These are phyloP conservation scores for Hippocampus comes DNA, from an alignment of 2,113 vertebrate genomes.

Conservation along the genomic window DNA sequence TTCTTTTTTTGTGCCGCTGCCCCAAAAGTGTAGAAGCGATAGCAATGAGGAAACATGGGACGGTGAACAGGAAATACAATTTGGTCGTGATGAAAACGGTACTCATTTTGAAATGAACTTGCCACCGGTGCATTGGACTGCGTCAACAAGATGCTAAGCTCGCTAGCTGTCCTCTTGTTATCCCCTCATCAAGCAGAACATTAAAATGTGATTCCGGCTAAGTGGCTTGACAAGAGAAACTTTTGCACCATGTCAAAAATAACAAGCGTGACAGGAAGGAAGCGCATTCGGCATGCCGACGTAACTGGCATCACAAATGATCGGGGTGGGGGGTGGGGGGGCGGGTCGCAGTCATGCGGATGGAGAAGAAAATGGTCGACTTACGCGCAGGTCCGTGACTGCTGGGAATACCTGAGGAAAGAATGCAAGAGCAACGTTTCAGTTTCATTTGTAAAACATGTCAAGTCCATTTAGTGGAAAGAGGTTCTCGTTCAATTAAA, in stretches of 20 bases:
- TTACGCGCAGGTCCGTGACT: conserved; percentile 94
- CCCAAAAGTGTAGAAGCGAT: no score
- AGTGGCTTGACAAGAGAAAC: conserved; percentile 1
- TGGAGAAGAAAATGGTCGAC: conserved; percentile 64
- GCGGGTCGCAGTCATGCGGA: conserved; percentile 45
- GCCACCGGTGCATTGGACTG: not conserved
- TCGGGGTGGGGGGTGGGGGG: conserved; percentile 6
- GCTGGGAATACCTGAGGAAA: conserved; percentile 86
- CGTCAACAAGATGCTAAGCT: not conserved
- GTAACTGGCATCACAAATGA: conserved; percentile 23
- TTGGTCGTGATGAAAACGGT: no score
- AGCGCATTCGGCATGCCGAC: conserved; percentile 22
- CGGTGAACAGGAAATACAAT: no score
- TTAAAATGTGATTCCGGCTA: conserved; percentile 6
- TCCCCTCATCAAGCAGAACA: not conserved
- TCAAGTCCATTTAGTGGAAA: not conserved
- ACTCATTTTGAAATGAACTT: not conserved
- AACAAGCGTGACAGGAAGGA: conserved; percentile 10
- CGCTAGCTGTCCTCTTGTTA: not conserved
- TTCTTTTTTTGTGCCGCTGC: no score
- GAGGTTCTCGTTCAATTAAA: not conserved
- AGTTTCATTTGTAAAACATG: not conserved
- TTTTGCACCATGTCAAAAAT: conserved; percentile 14
- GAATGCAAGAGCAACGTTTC: conserved; percentile 38
- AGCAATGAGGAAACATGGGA: no score